Evolutionary conservation across 2,888 invertebrate genomes (phyloP), one percentile per base, ranked within the genome.

Genomic region (Drosophila koepferae): DNA sequence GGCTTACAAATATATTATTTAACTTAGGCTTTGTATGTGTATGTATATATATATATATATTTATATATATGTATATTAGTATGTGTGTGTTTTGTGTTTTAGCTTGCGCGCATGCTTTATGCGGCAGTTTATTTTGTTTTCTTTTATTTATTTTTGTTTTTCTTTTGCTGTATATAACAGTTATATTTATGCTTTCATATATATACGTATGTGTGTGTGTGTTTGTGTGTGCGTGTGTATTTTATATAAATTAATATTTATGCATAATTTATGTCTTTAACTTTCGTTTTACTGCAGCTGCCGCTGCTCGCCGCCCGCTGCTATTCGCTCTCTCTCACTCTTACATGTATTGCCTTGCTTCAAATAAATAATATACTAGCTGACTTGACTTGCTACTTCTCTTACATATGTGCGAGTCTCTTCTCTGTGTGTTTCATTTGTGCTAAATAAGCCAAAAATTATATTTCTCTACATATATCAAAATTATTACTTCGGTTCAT

Each of bases 191-290:
- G 40, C 40, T 41, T 41, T 55, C 70, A 66, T 73, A 51, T 74
- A 74, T 72, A 49, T 70, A 44, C 72, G 59, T 72, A 23, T 74
- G 53, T 74, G 36, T 67, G 4, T 71, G 56, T 73, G n/a, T 31
- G 36, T 66, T 34, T 65, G 36, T 63, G 54, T 58, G 58, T 60
- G 36, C 20, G 51, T 55, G 51, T 73, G 59, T 76, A 40, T 63
- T 64, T 79, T 70, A 81, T 88, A 88, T 87, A 86, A 88, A 86
- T 90, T 90, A 89, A 87, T 73, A 81, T 89, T 89, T 87, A 87
- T 80, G 90, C 89, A 87, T 90, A 90, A 83, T 81, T 90, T 86
- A 87, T 90, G 86, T 88, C 87, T 88, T 90, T 89, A 88, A 86
- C 72, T 77, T 88, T 89, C 90, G 89, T 88, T 85, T 54, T 23